Percentiles rank a stretch among this genome's conserved stretches.
These are phyloP conservation scores for Malurus leucopterus DNA, from an alignment of 2,797 vertebrate species.

Conservation along the genomic window DNA sequence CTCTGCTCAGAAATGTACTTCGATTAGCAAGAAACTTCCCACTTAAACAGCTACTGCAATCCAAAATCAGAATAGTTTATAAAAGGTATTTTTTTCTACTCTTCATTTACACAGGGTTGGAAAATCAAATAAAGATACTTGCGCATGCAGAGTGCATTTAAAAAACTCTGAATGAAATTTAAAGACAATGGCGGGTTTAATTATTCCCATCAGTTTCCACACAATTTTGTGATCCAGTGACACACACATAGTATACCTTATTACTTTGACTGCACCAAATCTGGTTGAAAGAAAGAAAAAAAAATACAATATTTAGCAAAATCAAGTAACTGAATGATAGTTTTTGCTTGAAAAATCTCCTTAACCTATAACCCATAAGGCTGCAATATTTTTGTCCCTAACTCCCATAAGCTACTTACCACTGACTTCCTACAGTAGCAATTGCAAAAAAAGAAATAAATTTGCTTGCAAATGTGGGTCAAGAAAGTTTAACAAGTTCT, in stretches of 20 bases:
- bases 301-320: slow-evolving; percentile 37
- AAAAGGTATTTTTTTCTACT: not conserved
- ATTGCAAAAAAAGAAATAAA: slow-evolving; percentile 13
- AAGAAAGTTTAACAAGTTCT: not conserved
- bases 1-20: slow-evolving; percentile 1
- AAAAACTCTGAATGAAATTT: not conserved
- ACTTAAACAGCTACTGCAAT: not conserved
- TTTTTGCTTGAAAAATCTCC: slow-evolving; percentile 49
- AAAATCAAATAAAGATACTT: not conserved
- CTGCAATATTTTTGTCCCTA: slow-evolving; percentile 32
- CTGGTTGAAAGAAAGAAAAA: not conserved
- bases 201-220: not conserved
- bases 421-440: not conserved
- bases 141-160: not conserved
- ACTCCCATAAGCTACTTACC: not conserved
- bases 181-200: not conserved
- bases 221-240: not conserved
- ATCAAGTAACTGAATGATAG: slow-evolving; percentile 17
- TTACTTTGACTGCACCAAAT: slow-evolving; percentile 39
- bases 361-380: slow-evolving; percentile 7
- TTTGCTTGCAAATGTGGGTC: not conserved
- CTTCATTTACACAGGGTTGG: not conserved
- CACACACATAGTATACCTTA: slow-evolving; percentile 31
- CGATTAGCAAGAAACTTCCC: slow-evolving; percentile 18
- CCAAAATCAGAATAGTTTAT: not conserved